Percentiles rank a stretch among this genome's conserved stretches.
Evolutionary conservation across 2,113 vertebrate genomes (phyloP).

Genomic region (Crotalus helleri): DNA sequence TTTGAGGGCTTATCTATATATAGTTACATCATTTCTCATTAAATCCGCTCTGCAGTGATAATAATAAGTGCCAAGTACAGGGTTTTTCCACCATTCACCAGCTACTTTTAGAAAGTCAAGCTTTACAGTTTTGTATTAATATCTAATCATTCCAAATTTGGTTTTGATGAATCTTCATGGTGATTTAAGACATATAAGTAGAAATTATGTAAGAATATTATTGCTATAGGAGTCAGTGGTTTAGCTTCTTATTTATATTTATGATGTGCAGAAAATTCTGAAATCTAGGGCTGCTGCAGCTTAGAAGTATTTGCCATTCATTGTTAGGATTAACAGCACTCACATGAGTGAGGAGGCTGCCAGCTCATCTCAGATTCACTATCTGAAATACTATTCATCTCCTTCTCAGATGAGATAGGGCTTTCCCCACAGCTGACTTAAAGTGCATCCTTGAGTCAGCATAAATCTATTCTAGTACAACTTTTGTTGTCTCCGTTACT

Average conservation of each 20-base stretch:
- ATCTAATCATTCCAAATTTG: not conserved
- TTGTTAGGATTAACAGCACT: not conserved
- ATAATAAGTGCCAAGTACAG: not conserved
- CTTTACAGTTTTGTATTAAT: not conserved
- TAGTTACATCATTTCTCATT: conserved; percentile 52
- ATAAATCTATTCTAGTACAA: not conserved
- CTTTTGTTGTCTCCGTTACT: not conserved
- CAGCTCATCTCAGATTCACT: not conserved
- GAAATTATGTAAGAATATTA: not conserved
- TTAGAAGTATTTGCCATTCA: not conserved
- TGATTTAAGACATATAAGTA: not conserved
- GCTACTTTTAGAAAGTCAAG: not conserved
- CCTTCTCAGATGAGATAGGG: not conserved
- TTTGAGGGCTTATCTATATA: conserved; percentile 56
- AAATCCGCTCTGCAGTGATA: not conserved
- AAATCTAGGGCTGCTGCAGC: not conserved
- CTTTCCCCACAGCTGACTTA: not conserved
- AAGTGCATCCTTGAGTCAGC: not conserved
- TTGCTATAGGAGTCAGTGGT: not conserved
- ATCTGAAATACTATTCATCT: not conserved
- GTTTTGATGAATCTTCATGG: not conserved
- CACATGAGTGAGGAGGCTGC: not conserved
- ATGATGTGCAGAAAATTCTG: not conserved
- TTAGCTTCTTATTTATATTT: not conserved
- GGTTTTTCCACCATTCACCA: not conserved